Base-by-base conservation (phyloP, 2,797 vertebrate genomes). In the Danio choprae region DNA sequence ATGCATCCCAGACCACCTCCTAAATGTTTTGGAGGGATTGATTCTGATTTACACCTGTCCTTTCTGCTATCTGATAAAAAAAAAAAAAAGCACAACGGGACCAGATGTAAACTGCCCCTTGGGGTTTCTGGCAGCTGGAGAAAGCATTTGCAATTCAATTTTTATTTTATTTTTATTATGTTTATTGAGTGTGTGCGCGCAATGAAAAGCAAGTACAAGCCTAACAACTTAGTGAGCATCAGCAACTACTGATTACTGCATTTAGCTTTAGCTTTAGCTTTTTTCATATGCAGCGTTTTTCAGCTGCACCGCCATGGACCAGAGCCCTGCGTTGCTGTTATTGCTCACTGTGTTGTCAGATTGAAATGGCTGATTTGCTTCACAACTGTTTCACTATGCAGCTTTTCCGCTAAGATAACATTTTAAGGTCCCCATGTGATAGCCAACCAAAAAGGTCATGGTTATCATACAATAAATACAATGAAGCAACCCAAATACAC, bases 281-380 rank as follows among this genome's bases (percentile, higher is more conserved):
- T 77, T 70, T 13, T 48, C n/a, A 43, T 3, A 68, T 64, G 4
- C 70, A 68, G 68, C 12, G 4, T 44, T 55, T 56, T 80, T 29
- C 7, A 16, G 56, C 29, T 48, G 36, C 4, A n/a, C 64, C 46
- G 29, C 56, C 22, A 20, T 64, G 53, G 41, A 43, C 44, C 29
- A 29, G 29, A 63, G 16, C 43, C 60, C 63, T 3, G 3, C 22
- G 29, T 44, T 43, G 20, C 48, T 4, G 10, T 55, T 40, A 15
- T 77, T 67, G 51, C 68, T 64, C 74, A n/a, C 29, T 29, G 29
- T 29, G 29, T 29, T 16, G 38, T 63, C 44, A 79, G 74, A 79
- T 79, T 69, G 38, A 79, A 74, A 62, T 44, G 56, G 46, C 76
- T 69, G 50, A 68, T 59, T 38, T 62, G 46, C 77, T 79, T 69